Conservation (phyloP, 2,888 invertebrate species). For the Geotrupes spiniger region DNA sequence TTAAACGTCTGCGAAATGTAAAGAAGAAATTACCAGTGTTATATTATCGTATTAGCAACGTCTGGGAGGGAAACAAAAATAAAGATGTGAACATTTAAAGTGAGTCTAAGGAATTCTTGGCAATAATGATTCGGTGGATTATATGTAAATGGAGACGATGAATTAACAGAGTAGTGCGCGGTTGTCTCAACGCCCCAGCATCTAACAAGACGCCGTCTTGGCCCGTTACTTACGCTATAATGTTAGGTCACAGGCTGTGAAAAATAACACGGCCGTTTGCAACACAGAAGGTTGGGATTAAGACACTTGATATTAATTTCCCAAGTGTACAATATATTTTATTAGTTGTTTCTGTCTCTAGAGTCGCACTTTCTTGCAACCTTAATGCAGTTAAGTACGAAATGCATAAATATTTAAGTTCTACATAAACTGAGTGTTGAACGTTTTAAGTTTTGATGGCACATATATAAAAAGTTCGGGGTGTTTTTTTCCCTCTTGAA, state of each 20-base stretch:
- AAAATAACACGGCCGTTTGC: constrained; percentile 50
- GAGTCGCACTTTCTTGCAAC: constrained; percentile 45
- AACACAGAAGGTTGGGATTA: constrained; percentile 50
- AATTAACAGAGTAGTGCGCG: constrained; percentile 37
- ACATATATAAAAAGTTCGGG: constrained; percentile 27
- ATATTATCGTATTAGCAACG: constrained; percentile 8
- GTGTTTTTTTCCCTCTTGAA: constrained; percentile 2
- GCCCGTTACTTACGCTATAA: constrained; percentile 45
- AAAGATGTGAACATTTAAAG: constrained; percentile 5
- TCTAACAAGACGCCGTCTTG: constrained; percentile 42
- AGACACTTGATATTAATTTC: constrained; percentile 54
- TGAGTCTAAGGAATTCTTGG: constrained; percentile 11
- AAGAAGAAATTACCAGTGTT: constrained; percentile 10
- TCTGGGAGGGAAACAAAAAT: neutral
- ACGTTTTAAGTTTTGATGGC: constrained; percentile 32
- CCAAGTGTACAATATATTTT: constrained; percentile 53
- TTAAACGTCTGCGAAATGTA: too few species aligned
- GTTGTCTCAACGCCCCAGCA: constrained; percentile 31
- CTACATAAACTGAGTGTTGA: constrained; percentile 32
- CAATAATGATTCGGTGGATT: constrained; percentile 31
- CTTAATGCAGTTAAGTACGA: constrained; percentile 47
- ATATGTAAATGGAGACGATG: constrained; percentile 40
- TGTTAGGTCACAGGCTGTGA: constrained; percentile 49
- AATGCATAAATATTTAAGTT: constrained; percentile 47
- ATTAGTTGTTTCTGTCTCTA: constrained; percentile 51